Base-by-base conservation (phyloP, 2,888 invertebrate genomes). In the Eristalis pertinax region DNA sequence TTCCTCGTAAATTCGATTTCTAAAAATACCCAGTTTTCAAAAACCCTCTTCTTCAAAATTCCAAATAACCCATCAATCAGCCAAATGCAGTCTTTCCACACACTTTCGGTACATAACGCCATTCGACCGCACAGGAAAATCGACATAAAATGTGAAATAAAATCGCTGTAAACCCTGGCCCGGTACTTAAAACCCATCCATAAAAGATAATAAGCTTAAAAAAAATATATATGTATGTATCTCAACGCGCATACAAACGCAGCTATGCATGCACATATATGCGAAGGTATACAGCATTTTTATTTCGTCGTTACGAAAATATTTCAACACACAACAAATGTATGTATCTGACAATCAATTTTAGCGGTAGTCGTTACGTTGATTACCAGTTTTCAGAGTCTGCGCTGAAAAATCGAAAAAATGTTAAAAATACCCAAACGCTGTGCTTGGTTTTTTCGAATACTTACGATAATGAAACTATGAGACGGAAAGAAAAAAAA, bases 381-480 rank as follows among this genome's bases (percentile, higher is more conserved):
- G 77, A 69, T 65, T 65, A 82, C 77, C 77, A 82, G 86, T 87
- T 87, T 87, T 76, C 26, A 83, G 86, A 87, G 78, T 83, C 82
- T 87, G 86, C 86, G 86, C 83, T 83, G 72, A 75, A 72, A 83
- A 26, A 26, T 26, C 2, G 26, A 26, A n/a, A 26, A 26, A 83
- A 78, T 67, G 62, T 79, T 83, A 78, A 87, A 82, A 82, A 81
- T 78, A 77, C 60, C 72, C 41, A 68, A n/a, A n/a, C 76, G 38
- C n/a, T 78, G 64, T 82, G 68, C 65, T 67, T 70, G 67, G 43
- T 82, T 86, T 65, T 75, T 82, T 76, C 60, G 67, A 87, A 87
- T 86, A 82, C 74, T 70, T 62, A 78, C 69, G 78, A 86, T 78
- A 86, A 74, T 83, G 83, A 79, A 82, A 83, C 72, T 50, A 50